Conservation (phyloP, 2,113 vertebrate species). For the Ascaphus truei region DNA sequence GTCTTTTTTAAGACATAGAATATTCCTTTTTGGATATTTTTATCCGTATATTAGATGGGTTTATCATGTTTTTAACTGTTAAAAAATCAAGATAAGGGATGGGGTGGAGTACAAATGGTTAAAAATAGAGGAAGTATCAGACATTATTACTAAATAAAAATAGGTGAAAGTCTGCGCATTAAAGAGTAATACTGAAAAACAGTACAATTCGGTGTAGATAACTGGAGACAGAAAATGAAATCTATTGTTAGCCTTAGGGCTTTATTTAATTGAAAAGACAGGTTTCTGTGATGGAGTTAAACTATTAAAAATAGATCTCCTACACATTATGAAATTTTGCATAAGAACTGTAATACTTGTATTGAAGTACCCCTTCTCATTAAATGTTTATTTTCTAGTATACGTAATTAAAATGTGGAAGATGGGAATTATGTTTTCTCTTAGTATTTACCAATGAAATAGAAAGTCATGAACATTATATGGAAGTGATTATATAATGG, state of each 20-base stretch:
- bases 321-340: not conserved
- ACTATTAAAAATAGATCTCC: slow-evolving; percentile 12
- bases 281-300: not conserved
- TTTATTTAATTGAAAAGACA: not conserved
- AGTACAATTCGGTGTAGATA: not conserved
- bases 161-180: not conserved
- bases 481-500: too few relatives aligned
- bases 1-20: too few relatives aligned
- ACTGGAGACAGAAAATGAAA: not conserved
- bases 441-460: too few relatives aligned
- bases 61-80: not conserved
- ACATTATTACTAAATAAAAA: not conserved
- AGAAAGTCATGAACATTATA: too few relatives aligned
- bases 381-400: too few relatives aligned
- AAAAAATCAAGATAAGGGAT: not conserved
- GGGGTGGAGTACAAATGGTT: not conserved
- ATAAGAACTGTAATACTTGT: too few relatives aligned
- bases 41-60: not conserved
- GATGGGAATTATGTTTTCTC: too few relatives aligned
- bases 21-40: too few relatives aligned
- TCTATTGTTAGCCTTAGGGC: not conserved
- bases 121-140: not conserved
- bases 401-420: too few relatives aligned
- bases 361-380: too few relatives aligned
- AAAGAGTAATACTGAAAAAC: not conserved